These are phyloP conservation scores for Protosalanx chinensis DNA, from an alignment of 2,797 vertebrate species.

Conservation along the genomic window DNA sequence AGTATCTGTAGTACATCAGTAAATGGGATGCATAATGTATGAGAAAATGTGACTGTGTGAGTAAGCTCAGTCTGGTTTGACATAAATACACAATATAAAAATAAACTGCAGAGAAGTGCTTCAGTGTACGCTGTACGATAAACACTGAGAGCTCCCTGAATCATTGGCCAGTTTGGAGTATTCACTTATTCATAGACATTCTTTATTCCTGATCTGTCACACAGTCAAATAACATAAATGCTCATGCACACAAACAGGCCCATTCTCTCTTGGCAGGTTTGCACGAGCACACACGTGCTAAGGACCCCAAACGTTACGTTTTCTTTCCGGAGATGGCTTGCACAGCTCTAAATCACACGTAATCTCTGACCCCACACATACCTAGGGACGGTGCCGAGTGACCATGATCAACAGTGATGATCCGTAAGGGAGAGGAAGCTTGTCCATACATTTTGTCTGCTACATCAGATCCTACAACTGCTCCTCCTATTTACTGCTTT, in stretches of 20 bases:
- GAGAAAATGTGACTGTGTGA: background rate
- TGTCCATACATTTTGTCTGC: too few species aligned
- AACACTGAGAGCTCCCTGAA: conserved; percentile 6
- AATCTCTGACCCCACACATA: conserved; percentile 46
- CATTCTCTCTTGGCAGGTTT: too few species aligned
- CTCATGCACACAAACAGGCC: conserved; percentile 9
- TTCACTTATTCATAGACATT: conserved; percentile 41
- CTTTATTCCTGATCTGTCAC: conserved; percentile 33
- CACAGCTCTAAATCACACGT: conserved; percentile 52
- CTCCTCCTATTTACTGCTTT: too few species aligned
- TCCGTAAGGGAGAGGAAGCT: conserved; percentile 16
- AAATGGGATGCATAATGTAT: conserved; percentile 3
- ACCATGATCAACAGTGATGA: conserved; percentile 45
- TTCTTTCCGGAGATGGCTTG: conserved; percentile 52
- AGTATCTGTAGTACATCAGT: background rate
- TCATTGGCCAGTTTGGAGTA: conserved; percentile 22
- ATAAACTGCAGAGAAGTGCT: background rate
- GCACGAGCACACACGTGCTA: conserved; percentile 13
- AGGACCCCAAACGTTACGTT: conserved; percentile 6
- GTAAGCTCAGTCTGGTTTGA: conserved; percentile 10
- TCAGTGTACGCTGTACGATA: background rate
- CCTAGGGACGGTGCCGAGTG: conserved; percentile 34
- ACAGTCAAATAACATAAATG: conserved; percentile 4
- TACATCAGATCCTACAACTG: too few species aligned
- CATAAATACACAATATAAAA: background rate